Conservation (phyloP, 2,888 invertebrate species). For the Nomada hirtipes region DNA sequence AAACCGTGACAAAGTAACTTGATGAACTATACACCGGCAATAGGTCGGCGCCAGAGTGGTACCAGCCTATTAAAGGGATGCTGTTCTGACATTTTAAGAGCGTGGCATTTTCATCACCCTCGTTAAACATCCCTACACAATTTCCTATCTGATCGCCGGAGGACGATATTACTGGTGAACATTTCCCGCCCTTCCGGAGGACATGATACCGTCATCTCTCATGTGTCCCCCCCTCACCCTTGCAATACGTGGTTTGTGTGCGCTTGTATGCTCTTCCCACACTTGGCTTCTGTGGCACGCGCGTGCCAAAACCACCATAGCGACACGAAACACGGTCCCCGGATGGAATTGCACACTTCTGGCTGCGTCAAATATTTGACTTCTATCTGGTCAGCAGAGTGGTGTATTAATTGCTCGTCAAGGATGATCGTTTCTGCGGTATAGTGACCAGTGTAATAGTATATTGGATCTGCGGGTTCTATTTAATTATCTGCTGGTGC, state of each 20-base stretch:
- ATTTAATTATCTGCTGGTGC: background rate
- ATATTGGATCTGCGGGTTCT: background rate
- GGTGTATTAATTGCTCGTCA: conserved; percentile 28
- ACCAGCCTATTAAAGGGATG: conserved; percentile 79
- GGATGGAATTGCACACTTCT: conserved; percentile 61
- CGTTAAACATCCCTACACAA: conserved; percentile 76
- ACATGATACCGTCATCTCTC: conserved; percentile 72
- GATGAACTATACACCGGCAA: conserved; percentile 47
- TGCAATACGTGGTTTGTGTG: background rate
- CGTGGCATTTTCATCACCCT: conserved; percentile 79
- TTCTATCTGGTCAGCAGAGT: conserved; percentile 27
- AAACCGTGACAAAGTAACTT: conserved; percentile 63
- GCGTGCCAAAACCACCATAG: conserved; percentile 35
- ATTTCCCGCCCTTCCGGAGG: conserved; percentile 77
- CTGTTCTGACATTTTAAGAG: conserved; percentile 78
- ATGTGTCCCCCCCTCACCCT: conserved; percentile 2
- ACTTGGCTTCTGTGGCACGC: conserved; percentile 68
- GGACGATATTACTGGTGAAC: conserved; percentile 74
- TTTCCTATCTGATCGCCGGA: conserved; percentile 77
- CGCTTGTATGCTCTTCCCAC: conserved; percentile 80
- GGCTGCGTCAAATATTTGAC: conserved; percentile 60
- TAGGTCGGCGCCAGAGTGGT: conserved; percentile 57
- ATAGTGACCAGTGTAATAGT: background rate
- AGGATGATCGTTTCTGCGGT: conserved; percentile 17
- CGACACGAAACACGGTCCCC: conserved; percentile 50